These are phyloP conservation scores for Halictus quadricinctus DNA, from an alignment of 2,888 invertebrate species.

Conservation along the genomic window DNA sequence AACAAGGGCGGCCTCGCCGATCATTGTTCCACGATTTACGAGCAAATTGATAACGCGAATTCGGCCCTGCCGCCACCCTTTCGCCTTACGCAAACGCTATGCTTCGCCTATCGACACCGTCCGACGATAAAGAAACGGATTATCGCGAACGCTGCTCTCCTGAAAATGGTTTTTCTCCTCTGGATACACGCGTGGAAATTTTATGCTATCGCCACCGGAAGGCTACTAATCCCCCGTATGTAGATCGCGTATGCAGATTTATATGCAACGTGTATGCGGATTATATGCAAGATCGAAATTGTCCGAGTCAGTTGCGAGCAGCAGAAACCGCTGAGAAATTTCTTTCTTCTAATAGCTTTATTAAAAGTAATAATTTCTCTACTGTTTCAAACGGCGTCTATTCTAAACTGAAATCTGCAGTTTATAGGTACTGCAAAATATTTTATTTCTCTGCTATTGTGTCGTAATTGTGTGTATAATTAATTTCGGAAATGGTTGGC, in stretches of 20 bases:
- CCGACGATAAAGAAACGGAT: not conserved
- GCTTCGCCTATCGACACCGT: not conserved
- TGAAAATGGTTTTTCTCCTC: not conserved
- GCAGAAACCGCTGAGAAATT: not conserved
- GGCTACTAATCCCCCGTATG: not conserved
- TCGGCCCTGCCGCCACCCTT: constrained; percentile 29
- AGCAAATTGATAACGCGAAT: constrained; percentile 51
- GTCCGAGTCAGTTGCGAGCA: not conserved
- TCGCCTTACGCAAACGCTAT: constrained; percentile 36
- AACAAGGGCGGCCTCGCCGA: constrained; percentile 45
- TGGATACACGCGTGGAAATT: not conserved
- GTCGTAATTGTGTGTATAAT: not conserved
- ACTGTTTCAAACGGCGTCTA: not conserved
- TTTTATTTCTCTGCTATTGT: not conserved
- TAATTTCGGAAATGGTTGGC: not conserved
- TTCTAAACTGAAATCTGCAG: too few relatives aligned
- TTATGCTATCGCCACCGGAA: not conserved
- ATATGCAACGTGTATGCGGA: not conserved
- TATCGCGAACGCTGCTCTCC: too few relatives aligned
- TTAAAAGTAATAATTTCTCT: not conserved
- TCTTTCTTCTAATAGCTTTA: not conserved
- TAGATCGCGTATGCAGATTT: not conserved
- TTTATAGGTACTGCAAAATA: not conserved
- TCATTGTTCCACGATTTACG: constrained; percentile 61
- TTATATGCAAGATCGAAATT: too few relatives aligned